Conservation (phyloP, 1,140 invertebrate species). For the Prorops nasuta region DNA sequence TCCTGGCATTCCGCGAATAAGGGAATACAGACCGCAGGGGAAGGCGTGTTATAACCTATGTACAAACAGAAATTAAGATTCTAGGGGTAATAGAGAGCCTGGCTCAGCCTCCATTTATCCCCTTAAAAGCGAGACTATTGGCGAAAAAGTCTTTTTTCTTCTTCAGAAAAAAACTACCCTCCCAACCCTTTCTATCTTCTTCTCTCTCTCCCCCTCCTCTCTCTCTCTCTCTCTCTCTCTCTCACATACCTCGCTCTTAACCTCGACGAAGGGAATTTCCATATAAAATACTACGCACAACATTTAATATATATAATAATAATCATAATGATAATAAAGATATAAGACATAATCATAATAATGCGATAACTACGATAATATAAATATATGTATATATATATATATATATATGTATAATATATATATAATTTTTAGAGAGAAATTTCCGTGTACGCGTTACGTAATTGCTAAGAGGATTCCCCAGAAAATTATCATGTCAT, state of each 20-base stretch:
- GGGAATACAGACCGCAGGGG: too few species aligned
- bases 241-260: constrained; percentile 11
- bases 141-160: too few species aligned
- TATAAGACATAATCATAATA: constrained; percentile 34
- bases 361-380: constrained; percentile 35
- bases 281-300: constrained; percentile 49
- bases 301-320: constrained; percentile 47
- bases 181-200: constrained; percentile 18
- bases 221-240: constrained; percentile 12
- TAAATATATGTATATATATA: constrained; percentile 16
- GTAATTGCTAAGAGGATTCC: too few species aligned
- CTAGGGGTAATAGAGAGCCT: too few species aligned
- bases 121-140: too few species aligned
- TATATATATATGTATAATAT: constrained; percentile 29
- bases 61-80: too few species aligned
- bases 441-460: too few species aligned
- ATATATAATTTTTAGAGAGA: not conserved
- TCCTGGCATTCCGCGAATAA: not conserved
- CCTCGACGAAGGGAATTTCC: constrained; percentile 22
- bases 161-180: too few species aligned
- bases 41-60: too few species aligned
- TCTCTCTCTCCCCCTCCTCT: constrained; percentile 20
- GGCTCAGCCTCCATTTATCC: too few species aligned
- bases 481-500: too few species aligned
- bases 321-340: constrained; percentile 29